phyloP scores from a whole-genome alignment of 2,888 invertebrate genomes.

The Agrotis puta region DNA sequence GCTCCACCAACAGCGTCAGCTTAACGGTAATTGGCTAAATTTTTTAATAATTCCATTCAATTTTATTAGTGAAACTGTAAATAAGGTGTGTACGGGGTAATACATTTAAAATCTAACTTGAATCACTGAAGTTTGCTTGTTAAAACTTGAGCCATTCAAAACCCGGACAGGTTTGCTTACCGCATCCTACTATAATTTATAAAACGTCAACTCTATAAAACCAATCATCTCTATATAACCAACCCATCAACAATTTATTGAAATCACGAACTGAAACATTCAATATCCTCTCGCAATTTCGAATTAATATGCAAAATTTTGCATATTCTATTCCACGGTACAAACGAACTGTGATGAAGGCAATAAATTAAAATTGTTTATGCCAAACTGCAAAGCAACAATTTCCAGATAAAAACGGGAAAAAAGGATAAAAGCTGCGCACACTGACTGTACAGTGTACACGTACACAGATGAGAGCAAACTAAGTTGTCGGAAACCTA shows the following conservation, averaged over 20 bases:
- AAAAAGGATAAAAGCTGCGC: slow-evolving; percentile 35
- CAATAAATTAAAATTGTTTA: slow-evolving; percentile 35
- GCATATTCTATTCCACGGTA: slow-evolving; percentile 22
- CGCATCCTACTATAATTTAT: no score
- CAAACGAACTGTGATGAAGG: slow-evolving; percentile 15
- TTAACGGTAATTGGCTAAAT: no score
- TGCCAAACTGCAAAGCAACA: slow-evolving; percentile 35
- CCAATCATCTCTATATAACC: no score
- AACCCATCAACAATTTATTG: slow-evolving; percentile 17
- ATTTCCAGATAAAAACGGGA: slow-evolving; percentile 7
- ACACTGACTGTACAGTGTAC: slow-evolving; percentile 6
- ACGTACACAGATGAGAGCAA: slow-evolving; percentile 29
- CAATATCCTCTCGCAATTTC: not conserved
- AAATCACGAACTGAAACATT: slow-evolving; percentile 14
- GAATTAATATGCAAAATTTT: slow-evolving; percentile 43
- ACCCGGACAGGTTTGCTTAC: no score
- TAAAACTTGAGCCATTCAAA: no score
- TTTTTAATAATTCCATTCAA: no score
- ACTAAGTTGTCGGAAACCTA: slow-evolving; percentile 66
- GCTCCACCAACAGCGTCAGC: no score
- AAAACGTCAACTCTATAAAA: no score
- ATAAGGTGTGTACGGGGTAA: no score
- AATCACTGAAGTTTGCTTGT: no score
- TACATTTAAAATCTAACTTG: no score
- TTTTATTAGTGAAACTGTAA: no score